Evolutionary conservation across 2,113 vertebrate genomes (phyloP), one percentile per base, ranked within the genome.

Genomic region (Etia nguti): DNA sequence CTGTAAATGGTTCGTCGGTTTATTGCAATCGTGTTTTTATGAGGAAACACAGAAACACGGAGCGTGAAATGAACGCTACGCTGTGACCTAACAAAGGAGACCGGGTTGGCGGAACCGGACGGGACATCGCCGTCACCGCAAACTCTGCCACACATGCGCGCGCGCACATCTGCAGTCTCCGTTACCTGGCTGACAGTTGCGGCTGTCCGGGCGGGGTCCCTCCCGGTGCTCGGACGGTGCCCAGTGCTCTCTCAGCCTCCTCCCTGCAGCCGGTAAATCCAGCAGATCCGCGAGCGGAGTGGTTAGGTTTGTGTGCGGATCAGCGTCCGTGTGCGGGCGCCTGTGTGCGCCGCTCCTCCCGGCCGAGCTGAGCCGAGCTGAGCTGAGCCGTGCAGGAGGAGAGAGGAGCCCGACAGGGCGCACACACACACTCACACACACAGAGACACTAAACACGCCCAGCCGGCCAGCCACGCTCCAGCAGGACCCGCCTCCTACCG

Each of bases 401-500:
- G 5, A 46, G 68, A 73, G 68, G 18, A 79, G 62, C 70, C 65
- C n/a, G 57, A 85, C 85, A 56, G 88, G 84, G 82, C 82, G 22
- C 86, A 86, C 83, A 86, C 34, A 65, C 31, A 38, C 68, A 5
- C 68, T 2, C 9, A n/a, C 20, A n/a, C 85, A 60, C 82, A 89
- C 89, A 83, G 85, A 88, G 68, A 90, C 88, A 82, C 81, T 77
- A 86, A 81, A 92, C 90, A 93, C 93, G 92, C 93, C 90, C 92
- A 84, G 70, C 54, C 68, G 73, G 65, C 60, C 86, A 65, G 82
- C 90, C 94, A 94, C 91, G 94, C 90, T 90, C 88, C 91, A 18
- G 11, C 60, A 81, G 83, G 82, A 81, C 84, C 87, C 92, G 86
- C 91, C 95, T 56, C 48, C 43, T 94, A 95, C 95, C 92, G 94